Base-by-base conservation (phyloP, 1,140 invertebrate species). In the Potamilus streckersoni region DNA sequence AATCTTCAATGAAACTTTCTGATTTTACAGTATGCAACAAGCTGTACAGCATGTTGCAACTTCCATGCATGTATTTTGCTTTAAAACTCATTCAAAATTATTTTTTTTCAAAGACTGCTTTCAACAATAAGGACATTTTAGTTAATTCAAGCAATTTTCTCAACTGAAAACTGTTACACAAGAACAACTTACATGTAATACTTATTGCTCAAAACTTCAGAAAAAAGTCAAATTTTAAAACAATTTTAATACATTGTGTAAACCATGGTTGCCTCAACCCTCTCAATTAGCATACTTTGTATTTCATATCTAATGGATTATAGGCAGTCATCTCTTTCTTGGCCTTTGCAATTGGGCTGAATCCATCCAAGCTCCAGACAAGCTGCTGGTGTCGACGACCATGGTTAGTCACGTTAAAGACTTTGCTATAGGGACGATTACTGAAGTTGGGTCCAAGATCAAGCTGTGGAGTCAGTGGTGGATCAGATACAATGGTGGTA, bases 361-460 rank as follows among this genome's bases (percentile, higher is more conserved):
- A 87, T 16, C 84, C 86, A 74, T 87, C 83, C 61, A 84, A 83
- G 64, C 81, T 81, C 89, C 89, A 90, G 13, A 89, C 86, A 16
- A 90, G 77, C 71, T 89, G 88, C 72, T 90, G 89, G 69, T 89
- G 87, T 69, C 90, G 88, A 58, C 87, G 82, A 2, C 90, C 89
- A 67, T 82, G 85, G 82, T 91, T 91, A 15, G 88, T 90, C 69
- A 91, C 72, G 55, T 79, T 83, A 75, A 90, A 89, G 12, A 64
- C 82, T 70, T 85, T 86, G 17, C 80, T 79, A 27, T 89, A 82
- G 31, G 81, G 79, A n/a, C 83, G 81, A 57, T 88, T 88, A 73
- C 88, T 89, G 81, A 90, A 90, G 71, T 89, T 88, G 23, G 88
- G 87, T 61, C 89, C 90, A 23, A 91, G 83, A 77, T 90, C 82